Evolutionary conservation across 1,140 invertebrate species (phyloP).

Genomic region (Cecropterus lyciades): DNA sequence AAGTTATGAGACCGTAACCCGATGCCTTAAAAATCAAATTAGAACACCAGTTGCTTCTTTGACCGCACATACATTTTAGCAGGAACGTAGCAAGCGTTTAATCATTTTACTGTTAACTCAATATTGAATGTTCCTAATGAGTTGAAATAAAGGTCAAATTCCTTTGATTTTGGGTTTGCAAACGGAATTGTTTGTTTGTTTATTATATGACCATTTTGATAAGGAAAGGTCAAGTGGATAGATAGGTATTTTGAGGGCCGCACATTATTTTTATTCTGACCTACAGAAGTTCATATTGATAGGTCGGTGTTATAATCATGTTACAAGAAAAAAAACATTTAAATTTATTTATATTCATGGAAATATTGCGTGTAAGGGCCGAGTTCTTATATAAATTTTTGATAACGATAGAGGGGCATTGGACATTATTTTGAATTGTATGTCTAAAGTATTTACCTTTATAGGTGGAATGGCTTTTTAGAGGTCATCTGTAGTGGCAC

Average conservation of each 20-base stretch:
- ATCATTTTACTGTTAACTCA: not conserved
- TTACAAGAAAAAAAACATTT: not conserved
- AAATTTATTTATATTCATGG: not conserved
- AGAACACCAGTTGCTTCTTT: not conserved
- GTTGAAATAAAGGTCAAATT: constrained; percentile 2
- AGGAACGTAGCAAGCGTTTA: not conserved
- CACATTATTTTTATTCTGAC: constrained; percentile 17
- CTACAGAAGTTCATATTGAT: not conserved
- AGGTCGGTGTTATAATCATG: not conserved
- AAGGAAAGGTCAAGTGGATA: constrained; percentile 26
- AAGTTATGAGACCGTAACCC: constrained; percentile 3
- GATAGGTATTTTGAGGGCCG: not conserved
- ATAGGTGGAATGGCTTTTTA: no score
- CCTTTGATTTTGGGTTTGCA: not conserved
- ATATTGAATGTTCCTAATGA: not conserved
- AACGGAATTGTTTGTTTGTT: constrained; percentile 8
- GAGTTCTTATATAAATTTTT: no score
- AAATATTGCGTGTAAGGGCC: not conserved
- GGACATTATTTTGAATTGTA: no score
- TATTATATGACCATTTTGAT: constrained; percentile 27
- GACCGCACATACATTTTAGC: constrained; percentile 14
- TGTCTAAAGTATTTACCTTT: no score
- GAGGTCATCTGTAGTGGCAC: no score
- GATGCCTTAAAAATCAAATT: constrained; percentile 20
- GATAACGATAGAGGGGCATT: no score